Base-by-base conservation (phyloP, 2,888 invertebrate genomes). In the Graphium colonna region DNA sequence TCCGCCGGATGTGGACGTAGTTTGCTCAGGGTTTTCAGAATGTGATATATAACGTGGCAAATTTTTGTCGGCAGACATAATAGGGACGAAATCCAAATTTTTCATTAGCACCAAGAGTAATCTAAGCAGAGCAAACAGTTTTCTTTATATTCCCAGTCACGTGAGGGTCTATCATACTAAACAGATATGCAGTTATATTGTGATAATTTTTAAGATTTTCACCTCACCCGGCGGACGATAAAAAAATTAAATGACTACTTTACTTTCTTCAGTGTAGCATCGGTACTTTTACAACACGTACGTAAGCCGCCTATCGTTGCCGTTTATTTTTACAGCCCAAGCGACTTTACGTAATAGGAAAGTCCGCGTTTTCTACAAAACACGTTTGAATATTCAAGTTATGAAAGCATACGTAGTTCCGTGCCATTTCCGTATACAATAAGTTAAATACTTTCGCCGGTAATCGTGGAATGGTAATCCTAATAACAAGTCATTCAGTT, bases 261-360 rank as follows among this genome's bases (percentile, higher is more conserved):
- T 21, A 21, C 21, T 21, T 21, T 21, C 21, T 21, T 21, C 21
- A 3, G 21, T 21, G n/a, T n/a, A n/a, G n/a, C n/a, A n/a, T n/a
- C n/a, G 41, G 21, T 21, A 21, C 38, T 28, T 47, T 48, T 48
- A 48, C 21, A 28, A 38, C 41, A 44, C 48, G 43, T 39, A 21
- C 15, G 39, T 42, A 31, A 53, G 44, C 39, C 42, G 33, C 10
- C 44, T 16, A 8, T 9, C 44, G 12, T 1, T 12, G 46, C 44
- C 36, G 40, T 55, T 49, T 43, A 43, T 46, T 41, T 52, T 50
- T 42, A 47, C 36, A 50, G 55, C 55, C 51, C 55, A 57, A 52
- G n/a, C 52, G 26, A 44, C 4, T 60, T 81, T 76, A 71, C 60
- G 63, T 73, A 79, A 82, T 58, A 75, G 67, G 77, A 82, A 82